Evolutionary conservation across 2,888 invertebrate genomes (phyloP).

Genomic region (Pardosa pseudoannulata): DNA sequence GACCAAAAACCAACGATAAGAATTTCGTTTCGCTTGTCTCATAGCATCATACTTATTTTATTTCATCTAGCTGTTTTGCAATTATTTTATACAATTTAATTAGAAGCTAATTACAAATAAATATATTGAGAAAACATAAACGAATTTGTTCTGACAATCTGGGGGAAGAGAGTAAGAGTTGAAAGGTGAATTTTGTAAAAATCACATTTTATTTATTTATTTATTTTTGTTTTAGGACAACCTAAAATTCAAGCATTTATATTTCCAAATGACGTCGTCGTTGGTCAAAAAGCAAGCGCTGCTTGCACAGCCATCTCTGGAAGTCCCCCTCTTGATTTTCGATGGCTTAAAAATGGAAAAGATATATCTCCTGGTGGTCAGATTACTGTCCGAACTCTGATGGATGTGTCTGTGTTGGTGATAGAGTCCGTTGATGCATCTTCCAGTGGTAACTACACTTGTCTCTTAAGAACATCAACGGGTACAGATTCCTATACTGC

Average conservation of each 20-base stretch:
- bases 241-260: conserved; percentile 53
- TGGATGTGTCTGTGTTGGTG: conserved; percentile 49
- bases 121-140: too few relatives aligned
- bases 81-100: too few relatives aligned
- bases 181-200: too few relatives aligned
- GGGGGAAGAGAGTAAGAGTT: too few relatives aligned
- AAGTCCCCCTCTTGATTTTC: conserved; percentile 42
- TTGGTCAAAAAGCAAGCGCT: conserved; percentile 64
- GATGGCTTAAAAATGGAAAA: conserved; percentile 59
- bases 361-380: conserved; percentile 24
- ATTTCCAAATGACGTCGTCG: conserved; percentile 47
- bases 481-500: conserved; percentile 40
- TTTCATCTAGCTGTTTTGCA: too few relatives aligned
- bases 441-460: conserved; percentile 47
- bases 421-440: conserved; percentile 42
- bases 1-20: too few relatives aligned
- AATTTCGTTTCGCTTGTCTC: too few relatives aligned
- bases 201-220: background rate
- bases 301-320: conserved; percentile 48
- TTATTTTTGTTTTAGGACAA: conserved; percentile 6
- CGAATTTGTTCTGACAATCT: too few relatives aligned
- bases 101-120: too few relatives aligned
- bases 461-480: conserved; percentile 24
- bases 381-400: conserved; percentile 22
- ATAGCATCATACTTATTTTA: too few relatives aligned